Evolutionary conservation across 1,140 invertebrate species (phyloP).

Genomic region (Colletes latitarsis): DNA sequence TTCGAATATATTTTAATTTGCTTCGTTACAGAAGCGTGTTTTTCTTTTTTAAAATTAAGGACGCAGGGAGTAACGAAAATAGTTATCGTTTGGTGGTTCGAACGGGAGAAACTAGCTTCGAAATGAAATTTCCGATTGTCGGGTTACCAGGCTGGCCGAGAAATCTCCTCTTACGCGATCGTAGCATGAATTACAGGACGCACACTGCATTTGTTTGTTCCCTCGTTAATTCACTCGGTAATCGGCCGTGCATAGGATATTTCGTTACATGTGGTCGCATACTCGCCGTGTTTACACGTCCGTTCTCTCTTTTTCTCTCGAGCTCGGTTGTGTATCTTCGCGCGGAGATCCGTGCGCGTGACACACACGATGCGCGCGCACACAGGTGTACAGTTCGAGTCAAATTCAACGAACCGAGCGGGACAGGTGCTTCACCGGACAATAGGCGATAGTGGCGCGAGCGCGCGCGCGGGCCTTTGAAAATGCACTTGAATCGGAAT

Average conservation of each 20-base stretch:
- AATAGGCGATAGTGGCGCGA: slow-evolving; percentile 22
- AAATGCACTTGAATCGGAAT: slow-evolving; percentile 28
- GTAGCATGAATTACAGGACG: background rate
- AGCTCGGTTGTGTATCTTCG: slow-evolving; percentile 18
- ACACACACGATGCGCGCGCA: slow-evolving; percentile 17
- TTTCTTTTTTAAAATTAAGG: too few species aligned
- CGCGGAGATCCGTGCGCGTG: background rate
- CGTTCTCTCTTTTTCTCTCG: slow-evolving; percentile 23
- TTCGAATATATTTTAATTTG: too few species aligned
- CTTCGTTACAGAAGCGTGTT: too few species aligned
- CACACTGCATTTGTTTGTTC: slow-evolving; percentile 21
- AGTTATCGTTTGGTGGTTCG: too few species aligned
- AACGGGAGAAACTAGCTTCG: too few species aligned
- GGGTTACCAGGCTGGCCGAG: background rate
- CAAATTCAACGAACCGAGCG: slow-evolving; percentile 50
- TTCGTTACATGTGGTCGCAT: slow-evolving; percentile 23
- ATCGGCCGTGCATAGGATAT: slow-evolving; percentile 35
- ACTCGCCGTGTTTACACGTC: slow-evolving; percentile 37
- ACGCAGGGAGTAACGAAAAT: too few species aligned
- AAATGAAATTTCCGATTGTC: too few species aligned
- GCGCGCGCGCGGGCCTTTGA: background rate
- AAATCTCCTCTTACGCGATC: background rate
- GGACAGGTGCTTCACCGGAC: slow-evolving; percentile 55
- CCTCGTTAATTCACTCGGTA: slow-evolving; percentile 28
- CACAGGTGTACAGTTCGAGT: slow-evolving; percentile 39